Percentiles rank a stretch among this genome's conserved stretches.
These are phyloP conservation scores for Hemiscyllium ocellatum DNA, from an alignment of 2,113 vertebrate species.

Conservation along the genomic window DNA sequence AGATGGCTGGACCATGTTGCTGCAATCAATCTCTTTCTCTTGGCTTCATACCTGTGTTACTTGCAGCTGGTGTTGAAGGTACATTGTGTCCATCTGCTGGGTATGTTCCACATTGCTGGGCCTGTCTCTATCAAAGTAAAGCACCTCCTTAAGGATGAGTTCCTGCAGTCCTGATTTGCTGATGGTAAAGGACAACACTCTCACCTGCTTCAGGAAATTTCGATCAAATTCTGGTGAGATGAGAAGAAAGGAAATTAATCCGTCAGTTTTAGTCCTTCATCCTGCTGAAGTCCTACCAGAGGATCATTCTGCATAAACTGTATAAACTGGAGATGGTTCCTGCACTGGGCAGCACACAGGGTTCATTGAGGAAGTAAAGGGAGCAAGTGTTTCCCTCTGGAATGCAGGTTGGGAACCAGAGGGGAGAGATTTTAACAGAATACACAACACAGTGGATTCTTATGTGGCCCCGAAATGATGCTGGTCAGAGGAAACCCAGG, in stretches of 20 bases:
- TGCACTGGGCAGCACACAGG: too few species aligned
- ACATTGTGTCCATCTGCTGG: slow-evolving; percentile 49
- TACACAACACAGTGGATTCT: too few species aligned
- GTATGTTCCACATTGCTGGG: slow-evolving; percentile 50
- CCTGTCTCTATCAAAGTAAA: slow-evolving; percentile 50
- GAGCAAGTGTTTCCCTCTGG: too few species aligned
- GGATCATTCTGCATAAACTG: too few species aligned
- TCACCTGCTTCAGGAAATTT: slow-evolving; percentile 56
- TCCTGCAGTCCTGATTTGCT: slow-evolving; percentile 58
- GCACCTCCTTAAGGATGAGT: slow-evolving; percentile 61
- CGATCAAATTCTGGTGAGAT: slow-evolving; percentile 57
- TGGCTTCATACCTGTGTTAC: slow-evolving; percentile 53
- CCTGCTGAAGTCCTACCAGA: too few species aligned
- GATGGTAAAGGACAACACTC: slow-evolving; percentile 63
- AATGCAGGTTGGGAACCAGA: too few species aligned
- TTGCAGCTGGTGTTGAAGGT: slow-evolving; percentile 49
- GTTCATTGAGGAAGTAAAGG: too few species aligned
- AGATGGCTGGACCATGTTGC: neutral
- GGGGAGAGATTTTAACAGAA: too few species aligned
- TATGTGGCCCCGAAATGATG: too few species aligned
- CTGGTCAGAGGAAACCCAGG: too few species aligned
- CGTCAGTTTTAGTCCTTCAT: neutral
- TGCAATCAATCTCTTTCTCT: neutral
- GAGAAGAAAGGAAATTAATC: neutral
- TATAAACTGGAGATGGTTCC: too few species aligned